Evolutionary conservation across 2,797 vertebrate genomes (phyloP), one percentile per base, ranked within the genome.

Genomic region (Paedocypris micromegethes): DNA sequence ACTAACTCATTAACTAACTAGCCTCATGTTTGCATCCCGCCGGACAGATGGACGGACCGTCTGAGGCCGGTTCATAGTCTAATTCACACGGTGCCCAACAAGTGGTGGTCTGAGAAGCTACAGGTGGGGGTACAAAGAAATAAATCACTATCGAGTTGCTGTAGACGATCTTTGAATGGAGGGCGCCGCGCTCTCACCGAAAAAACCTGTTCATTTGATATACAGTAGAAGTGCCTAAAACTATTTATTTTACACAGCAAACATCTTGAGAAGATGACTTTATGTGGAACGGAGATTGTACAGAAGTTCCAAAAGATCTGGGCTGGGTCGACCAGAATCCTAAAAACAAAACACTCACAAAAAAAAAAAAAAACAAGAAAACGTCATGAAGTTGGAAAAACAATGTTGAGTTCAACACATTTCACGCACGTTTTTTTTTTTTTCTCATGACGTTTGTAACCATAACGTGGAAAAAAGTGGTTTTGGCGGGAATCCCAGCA

Each of bases 151-250:
- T 23, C 23, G 23, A 6, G 38, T 78, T 82, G 84, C 84, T 80
- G 83, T 83, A 77, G 80, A 81, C 76, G 78, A 79, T 38, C 50
- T 76, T 78, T 75, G 81, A 83, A 79, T 76, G 83, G 85, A 86
- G 85, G 82, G 85, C 83, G 2, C 40, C 46, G 47, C 63, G 51
- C 63, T 70, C 70, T 77, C 55, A 42, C 57, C 52, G 61, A 65
- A 78, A 79, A 79, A 81, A 80, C 80, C 83, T 78, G 85, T 83
- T 83, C 82, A 72, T 87, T 83, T 84, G 79, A 75, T 63, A 75
- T 87, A 85, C 82, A 82, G 85, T 87, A 84, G 81, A 90, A 90
- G 89, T 90, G 89, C 89, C 89, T 90, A 83, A 86, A 83, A 83
- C 86, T 78, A 82, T 81, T 78, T 86, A 78, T 82, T 79, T 83